Evolutionary conservation across 1,140 invertebrate genomes (phyloP), one percentile per base, ranked within the genome.

Genomic region (Lordiphosa mommai): DNA sequence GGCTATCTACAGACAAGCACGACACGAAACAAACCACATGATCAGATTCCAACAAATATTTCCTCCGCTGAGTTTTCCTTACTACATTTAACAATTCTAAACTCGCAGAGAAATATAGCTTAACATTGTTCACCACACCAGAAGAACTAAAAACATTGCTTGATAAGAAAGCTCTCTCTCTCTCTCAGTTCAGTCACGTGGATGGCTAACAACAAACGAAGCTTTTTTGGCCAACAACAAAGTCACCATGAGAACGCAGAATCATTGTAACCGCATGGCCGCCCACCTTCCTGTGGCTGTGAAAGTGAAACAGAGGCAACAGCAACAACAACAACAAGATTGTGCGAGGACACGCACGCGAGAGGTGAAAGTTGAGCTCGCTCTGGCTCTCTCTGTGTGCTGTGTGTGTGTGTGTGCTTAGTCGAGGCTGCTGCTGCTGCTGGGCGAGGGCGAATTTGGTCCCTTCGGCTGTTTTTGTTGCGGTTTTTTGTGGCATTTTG

Each of bases 171-270:
- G 77, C 79, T 76, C 8, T 33, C 30, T 33, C 46, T 48, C 32
- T 8, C 14, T 16, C 13, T 12, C 8, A 8, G 5, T 27, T 33
- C 27, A 60, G 77, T 82, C 79, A 84, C 79, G 77, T 84, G 77
- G 49, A 47, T 38, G 34, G 34, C 47, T 61, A 44, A 73, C 59
- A 69, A 72, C 61, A 72, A 52, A 41, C 47, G 56, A 30, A 77
- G 66, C 72, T 72, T 70, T 70, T 32, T 30, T 5, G 49, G 36
- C 9, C 27, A 60, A 60, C 40, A 67, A 67, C 52, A 53, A 48
- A 51, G 58, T 76, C 71, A 67, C 71, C 76, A 82, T 84, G 77
- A 72, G 65, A 82, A 85, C 77, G 77, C 77, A 82, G 77, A 77
- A 72, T 84, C 77, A 77, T 77, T 84, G 76, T 84, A 72, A 61